Evolutionary conservation across 2,888 invertebrate species (phyloP).

Genomic region (Acanthosepion esculentum): DNA sequence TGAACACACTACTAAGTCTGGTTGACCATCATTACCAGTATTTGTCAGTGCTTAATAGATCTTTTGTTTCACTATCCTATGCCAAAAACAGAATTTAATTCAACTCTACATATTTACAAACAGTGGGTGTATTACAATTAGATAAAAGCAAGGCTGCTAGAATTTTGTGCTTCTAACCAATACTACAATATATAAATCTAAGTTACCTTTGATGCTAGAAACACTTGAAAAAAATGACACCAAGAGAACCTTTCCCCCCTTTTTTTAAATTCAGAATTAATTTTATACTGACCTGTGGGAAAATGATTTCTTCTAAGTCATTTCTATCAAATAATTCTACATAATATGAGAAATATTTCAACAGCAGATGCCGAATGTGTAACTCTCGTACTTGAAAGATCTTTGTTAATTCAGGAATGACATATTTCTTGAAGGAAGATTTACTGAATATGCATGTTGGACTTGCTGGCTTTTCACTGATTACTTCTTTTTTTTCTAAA

Average conservation of each 20-base stretch:
- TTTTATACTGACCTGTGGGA: constrained; percentile 83
- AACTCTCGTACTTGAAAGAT: constrained; percentile 88
- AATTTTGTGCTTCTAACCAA: not conserved
- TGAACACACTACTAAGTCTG: no score
- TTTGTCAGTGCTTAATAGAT: no score
- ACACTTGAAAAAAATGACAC: not conserved
- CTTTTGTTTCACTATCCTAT: no score
- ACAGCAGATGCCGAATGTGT: constrained; percentile 85
- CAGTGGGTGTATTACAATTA: no score
- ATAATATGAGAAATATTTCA: constrained; percentile 86
- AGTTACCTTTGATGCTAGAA: not conserved
- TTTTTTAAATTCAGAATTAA: not conserved
- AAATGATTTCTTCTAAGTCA: constrained; percentile 84
- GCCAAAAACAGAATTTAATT: no score
- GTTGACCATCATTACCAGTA: no score
- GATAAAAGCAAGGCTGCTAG: not conserved
- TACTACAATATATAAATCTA: not conserved
- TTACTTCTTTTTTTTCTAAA: not conserved
- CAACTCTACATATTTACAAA: no score
- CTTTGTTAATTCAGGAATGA: constrained; percentile 81
- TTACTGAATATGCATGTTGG: constrained; percentile 55
- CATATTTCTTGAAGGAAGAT: constrained; percentile 72
- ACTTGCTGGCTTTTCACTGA: not conserved
- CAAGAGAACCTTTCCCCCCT: not conserved
- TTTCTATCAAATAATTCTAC: constrained; percentile 84